Percentiles rank a stretch among this genome's conserved stretches.
These are phyloP conservation scores for Aegypius monachus DNA, from an alignment of 2,113 vertebrate species.

Conservation along the genomic window DNA sequence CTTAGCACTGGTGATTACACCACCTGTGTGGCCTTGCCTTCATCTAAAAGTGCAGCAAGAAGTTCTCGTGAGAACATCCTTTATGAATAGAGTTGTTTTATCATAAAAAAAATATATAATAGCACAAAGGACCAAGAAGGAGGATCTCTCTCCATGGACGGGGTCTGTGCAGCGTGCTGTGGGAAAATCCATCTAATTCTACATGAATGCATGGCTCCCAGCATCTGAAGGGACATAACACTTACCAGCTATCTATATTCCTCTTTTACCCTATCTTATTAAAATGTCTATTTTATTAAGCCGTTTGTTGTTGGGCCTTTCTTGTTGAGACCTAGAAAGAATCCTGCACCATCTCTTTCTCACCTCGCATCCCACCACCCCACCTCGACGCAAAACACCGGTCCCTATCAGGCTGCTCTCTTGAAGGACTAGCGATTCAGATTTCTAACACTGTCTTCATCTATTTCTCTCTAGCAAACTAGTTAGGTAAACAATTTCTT, in stretches of 20 bases:
- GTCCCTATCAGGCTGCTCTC: background rate
- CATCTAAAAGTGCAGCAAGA: background rate
- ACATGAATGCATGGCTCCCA: background rate
- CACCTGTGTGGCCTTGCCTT: background rate
- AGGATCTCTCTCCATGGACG: background rate
- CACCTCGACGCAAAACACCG: background rate
- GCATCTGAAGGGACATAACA: background rate
- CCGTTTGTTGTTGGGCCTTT: background rate
- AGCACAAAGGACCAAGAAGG: background rate
- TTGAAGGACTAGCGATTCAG: background rate
- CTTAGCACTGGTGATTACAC: accelerated
- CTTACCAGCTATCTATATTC: background rate
- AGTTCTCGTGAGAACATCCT: background rate
- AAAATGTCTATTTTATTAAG: background rate
- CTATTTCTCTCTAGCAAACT: background rate
- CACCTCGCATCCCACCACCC: background rate
- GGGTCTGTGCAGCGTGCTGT: background rate
- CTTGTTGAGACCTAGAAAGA: background rate
- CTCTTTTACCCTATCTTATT: background rate
- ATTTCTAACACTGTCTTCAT: background rate
- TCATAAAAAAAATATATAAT: too few relatives aligned
- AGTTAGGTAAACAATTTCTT: background rate
- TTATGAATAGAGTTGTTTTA: background rate
- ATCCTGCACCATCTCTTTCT: background rate
- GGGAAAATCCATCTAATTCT: background rate